Conservation (phyloP, 2,888 invertebrate genomes). For the Tachina grossa region DNA sequence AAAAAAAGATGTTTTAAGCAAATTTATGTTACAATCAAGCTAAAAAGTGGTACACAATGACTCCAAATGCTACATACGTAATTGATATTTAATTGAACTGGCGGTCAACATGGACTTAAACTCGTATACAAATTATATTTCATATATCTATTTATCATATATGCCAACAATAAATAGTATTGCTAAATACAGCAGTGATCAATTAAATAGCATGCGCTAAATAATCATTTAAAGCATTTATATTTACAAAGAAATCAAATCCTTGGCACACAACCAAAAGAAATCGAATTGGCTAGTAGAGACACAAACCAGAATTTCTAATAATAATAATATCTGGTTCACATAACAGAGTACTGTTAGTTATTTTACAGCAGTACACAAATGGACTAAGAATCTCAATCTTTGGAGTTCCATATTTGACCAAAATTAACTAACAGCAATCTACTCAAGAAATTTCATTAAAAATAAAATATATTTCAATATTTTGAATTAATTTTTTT, state of each 20-base stretch:
- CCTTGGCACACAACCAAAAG: no score
- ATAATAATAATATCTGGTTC: no score
- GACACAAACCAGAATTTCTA: no score
- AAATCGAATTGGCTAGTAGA: no score
- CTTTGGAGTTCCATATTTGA: no score
- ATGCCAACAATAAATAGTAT: background rate
- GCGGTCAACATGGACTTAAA: slow-evolving; percentile 65
- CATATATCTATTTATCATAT: slow-evolving; percentile 24
- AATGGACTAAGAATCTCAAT: no score
- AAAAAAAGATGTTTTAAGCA: slow-evolving; percentile 43
- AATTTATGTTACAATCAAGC: background rate
- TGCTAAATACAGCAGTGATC: background rate
- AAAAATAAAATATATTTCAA: no score
- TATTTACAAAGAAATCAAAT: background rate
- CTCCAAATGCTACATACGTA: slow-evolving; percentile 52
- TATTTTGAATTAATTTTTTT: no score
- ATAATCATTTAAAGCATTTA: background rate
- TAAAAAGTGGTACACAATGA: slow-evolving; percentile 71
- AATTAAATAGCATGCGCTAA: background rate
- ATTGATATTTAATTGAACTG: slow-evolving; percentile 63
- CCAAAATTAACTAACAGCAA: no score
- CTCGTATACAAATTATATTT: slow-evolving; percentile 47
- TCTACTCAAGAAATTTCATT: no score
- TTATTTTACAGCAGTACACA: no score
- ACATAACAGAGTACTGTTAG: no score